Evolutionary conservation across 2,888 invertebrate genomes (phyloP).

Genomic region (Ceratothoa steindachneri): DNA sequence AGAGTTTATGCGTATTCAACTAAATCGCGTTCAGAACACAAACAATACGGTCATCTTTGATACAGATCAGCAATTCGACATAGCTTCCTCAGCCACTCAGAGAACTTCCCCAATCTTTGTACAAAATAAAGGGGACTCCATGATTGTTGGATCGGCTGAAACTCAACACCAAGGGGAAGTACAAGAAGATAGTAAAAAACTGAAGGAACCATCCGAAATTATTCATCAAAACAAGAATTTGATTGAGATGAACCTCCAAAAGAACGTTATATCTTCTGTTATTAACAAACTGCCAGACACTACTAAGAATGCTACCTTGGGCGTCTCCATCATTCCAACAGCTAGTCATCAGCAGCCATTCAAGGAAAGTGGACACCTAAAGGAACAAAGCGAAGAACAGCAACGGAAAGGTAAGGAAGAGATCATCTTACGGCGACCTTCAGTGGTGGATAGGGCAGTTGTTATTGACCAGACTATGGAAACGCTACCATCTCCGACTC

Average conservation of each 20-base stretch:
- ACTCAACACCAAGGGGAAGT: background rate
- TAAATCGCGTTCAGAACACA: constrained; percentile 40
- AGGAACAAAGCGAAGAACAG: background rate
- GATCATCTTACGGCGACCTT: background rate
- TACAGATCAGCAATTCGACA: constrained; percentile 26
- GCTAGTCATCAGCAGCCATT: background rate
- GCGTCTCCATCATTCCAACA: background rate
- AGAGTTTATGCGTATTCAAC: constrained; percentile 45
- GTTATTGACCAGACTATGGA: constrained; percentile 14
- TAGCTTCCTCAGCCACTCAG: background rate
- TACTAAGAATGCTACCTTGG: background rate
- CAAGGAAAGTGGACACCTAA: background rate
- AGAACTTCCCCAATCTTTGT: background rate
- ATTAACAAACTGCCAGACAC: background rate
- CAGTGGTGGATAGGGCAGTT: background rate
- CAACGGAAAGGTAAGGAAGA: background rate
- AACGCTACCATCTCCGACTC: constrained; percentile 4
- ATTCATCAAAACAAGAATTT: background rate
- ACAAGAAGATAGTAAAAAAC: background rate
- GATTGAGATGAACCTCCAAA: background rate
- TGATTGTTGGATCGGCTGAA: background rate
- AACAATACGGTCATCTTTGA: constrained; percentile 27
- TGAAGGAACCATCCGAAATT: background rate
- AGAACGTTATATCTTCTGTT: background rate
- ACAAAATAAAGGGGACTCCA: background rate